Evolutionary conservation across 2,888 invertebrate species (phyloP), one percentile per base, ranked within the genome.

Genomic region (Dysmachus trigonus): DNA sequence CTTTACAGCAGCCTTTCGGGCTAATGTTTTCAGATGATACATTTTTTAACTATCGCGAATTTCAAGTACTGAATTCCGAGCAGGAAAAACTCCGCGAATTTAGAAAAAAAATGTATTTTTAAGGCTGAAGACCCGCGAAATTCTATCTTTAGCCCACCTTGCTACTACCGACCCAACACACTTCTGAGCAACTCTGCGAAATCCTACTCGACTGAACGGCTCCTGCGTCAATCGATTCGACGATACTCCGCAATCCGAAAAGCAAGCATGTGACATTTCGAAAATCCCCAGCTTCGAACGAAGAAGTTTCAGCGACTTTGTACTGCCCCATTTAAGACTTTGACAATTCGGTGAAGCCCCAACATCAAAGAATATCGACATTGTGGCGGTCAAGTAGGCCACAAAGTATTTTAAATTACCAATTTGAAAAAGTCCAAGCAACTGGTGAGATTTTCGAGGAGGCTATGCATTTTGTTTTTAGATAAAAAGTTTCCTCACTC

Each of bases 1-100:
- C 91, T 94, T 95, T 62, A 93, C 89, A 85, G 92, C 93, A 82
- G 91, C 90, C 83, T 91, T 93, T 91, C 95, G 95, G 71, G 95
- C 94, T 89, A 96, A 93, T 90, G 93, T 94, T 92, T 95, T 95
- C 88, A 96, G 92, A 91, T 96, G 95, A 92, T 96, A 95, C 96
- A 96, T 96, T 22, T 62, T 83, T 38, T 79, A 22, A 77, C 81
- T 31, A 33, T 8, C 62, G 10, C 62, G 18, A 62, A 62, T 27
- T 7, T 3, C 62, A 31, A n/a, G 2, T 33, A 31, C 35, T 18
- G 18, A 30, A 73, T 31, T n/a, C 33, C 31, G 13, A n/a, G 15
- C 47, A 51, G 27, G 22, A 22, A 62, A 62, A 74, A 74, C n/a
- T 35, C 33, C 10, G 74, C 27, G 18, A 74, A 33, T 35, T 74